Evolutionary conservation across 2,888 invertebrate species (phyloP).

Genomic region (Hylaea fasciaria): DNA sequence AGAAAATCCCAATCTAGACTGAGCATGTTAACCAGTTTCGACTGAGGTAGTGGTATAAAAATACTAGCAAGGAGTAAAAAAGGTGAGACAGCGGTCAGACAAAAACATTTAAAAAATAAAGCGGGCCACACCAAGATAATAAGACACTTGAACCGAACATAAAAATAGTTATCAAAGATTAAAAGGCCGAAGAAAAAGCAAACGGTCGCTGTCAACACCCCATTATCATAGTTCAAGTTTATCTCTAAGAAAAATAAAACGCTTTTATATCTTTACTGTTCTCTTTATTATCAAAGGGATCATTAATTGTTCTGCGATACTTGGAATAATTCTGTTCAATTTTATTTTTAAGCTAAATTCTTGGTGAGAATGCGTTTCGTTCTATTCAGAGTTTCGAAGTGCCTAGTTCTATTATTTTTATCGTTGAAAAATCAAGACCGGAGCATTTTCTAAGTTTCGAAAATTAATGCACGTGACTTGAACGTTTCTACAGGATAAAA

Average conservation of each 20-base stretch:
- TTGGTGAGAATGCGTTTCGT: constrained; percentile 6
- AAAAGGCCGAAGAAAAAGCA: no score
- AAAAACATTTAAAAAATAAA: no score
- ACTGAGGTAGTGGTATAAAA: no score
- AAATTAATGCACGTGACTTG: not conserved
- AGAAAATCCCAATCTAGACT: no score
- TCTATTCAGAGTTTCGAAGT: not conserved
- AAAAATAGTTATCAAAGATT: no score
- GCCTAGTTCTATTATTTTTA: not conserved
- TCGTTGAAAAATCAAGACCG: not conserved
- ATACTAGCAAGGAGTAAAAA: not conserved
- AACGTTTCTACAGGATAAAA: not conserved
- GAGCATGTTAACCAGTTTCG: no score
- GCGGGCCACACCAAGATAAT: no score
- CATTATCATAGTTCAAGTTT: no score
- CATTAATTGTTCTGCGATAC: constrained; percentile 10
- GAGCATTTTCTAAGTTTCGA: not conserved
- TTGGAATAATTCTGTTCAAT: constrained; percentile 4
- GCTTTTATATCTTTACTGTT: not conserved
- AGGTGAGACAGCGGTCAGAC: no score
- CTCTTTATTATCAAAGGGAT: not conserved
- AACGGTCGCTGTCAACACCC: no score
- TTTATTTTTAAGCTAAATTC: not conserved
- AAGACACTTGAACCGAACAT: no score
- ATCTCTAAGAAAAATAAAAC: not conserved